A percentile compares a stretch with the other conserved stretches of the same genome.
These are phyloP conservation scores for Allolobophora icterica DNA, from an alignment of 2,888 invertebrate species.

Conservation along the genomic window DNA sequence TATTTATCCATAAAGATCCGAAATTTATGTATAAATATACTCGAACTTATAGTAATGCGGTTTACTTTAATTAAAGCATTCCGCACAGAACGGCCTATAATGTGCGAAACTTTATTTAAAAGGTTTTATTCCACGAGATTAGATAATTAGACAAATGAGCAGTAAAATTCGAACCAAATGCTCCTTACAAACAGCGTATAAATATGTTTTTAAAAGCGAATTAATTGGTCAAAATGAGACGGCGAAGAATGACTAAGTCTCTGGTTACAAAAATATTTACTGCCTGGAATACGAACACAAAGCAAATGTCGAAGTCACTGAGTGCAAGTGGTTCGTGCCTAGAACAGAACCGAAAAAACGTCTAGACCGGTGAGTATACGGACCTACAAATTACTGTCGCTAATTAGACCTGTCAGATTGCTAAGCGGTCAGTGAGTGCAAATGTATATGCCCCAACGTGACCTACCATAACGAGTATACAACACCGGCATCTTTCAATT, in stretches of 20 bases:
- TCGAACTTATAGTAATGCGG: background rate
- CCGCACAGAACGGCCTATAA: background rate
- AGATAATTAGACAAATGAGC: background rate
- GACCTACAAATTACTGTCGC: background rate
- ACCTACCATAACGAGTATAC: background rate
- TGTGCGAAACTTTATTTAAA: background rate
- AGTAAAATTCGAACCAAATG: constrained; percentile 14
- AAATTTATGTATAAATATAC: background rate
- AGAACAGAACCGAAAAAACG: background rate
- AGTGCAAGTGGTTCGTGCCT: background rate
- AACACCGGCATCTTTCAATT: background rate
- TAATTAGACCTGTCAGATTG: background rate
- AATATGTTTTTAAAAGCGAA: background rate
- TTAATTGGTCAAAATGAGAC: background rate
- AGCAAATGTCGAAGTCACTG: background rate
- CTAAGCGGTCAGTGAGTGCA: background rate
- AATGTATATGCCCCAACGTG: background rate
- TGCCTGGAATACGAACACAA: background rate
- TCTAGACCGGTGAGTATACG: background rate
- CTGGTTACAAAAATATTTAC: background rate
- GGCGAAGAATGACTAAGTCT: background rate
- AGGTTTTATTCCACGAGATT: background rate
- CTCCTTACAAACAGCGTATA: background rate
- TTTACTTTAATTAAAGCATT: background rate
- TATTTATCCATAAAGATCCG: background rate